Percentiles rank a stretch among this genome's conserved stretches.
These are phyloP conservation scores for Planococcus citri DNA, from an alignment of 1,140 invertebrate genomes.

Conservation along the genomic window DNA sequence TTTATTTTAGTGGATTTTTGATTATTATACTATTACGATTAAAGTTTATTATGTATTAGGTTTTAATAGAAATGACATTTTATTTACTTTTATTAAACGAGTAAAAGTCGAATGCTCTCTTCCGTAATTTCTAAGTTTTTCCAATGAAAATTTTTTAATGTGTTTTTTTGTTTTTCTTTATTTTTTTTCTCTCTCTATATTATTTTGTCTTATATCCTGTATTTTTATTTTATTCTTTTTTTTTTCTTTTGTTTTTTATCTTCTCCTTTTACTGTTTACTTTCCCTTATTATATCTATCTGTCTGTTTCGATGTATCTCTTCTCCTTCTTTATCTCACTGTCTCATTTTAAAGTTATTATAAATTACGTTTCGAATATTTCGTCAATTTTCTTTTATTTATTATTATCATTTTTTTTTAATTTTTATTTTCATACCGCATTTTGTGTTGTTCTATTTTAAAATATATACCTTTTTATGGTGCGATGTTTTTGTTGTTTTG, in stretches of 20 bases:
- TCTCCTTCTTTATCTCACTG: no score
- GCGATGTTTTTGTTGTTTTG: no score
- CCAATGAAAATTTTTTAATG: neutral
- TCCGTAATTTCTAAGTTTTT: slow-evolving; percentile 14
- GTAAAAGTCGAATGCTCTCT: slow-evolving; percentile 4
- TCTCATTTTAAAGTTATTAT: neutral
- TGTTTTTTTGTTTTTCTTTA: neutral
- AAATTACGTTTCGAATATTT: neutral
- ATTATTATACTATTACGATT: neutral
- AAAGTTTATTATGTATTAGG: neutral
- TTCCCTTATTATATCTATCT: no score
- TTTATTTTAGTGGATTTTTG: neutral
- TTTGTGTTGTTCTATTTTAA: slow-evolving; percentile 1
- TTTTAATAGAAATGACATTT: neutral
- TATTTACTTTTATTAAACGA: neutral
- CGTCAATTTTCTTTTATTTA: neutral
- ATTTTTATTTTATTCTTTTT: neutral
- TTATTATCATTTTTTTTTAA: neutral
- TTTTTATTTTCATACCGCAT: neutral
- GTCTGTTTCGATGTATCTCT: no score
- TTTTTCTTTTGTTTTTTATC: no score
- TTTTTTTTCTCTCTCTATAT: no score
- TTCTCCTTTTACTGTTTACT: no score
- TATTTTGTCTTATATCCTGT: no score
- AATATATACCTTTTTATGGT: neutral